phyloP scores from a whole-genome alignment of 2,797 vertebrate genomes.

The Urosaurus nigricauda region DNA sequence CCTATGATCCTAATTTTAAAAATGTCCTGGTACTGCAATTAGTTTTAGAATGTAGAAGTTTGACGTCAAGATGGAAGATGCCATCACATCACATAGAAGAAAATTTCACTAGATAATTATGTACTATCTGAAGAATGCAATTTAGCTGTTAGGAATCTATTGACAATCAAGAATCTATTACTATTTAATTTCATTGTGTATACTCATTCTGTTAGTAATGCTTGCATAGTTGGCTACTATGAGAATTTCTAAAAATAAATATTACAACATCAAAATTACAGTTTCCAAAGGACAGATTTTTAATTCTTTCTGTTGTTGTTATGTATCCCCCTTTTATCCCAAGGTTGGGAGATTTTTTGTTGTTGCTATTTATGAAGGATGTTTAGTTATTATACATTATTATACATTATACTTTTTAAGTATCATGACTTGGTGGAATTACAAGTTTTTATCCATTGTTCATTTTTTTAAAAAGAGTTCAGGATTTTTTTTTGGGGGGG shows the following conservation, averaged over 20 bases:
- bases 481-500: no score
- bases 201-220: background rate
- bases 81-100: background rate
- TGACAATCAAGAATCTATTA: background rate
- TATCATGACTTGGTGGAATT: no score
- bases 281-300: background rate
- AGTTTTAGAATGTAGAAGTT: background rate
- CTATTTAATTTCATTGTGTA: background rate
- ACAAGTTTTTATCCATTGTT: no score
- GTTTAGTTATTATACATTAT: no score
- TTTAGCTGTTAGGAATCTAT: background rate
- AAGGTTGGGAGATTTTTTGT: no score
- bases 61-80: background rate
- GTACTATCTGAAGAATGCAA: background rate
- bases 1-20: background rate
- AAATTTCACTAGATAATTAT: background rate
- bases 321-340: background rate
- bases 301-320: background rate
- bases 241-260: background rate
- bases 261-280: background rate
- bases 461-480: no score
- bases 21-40: background rate
- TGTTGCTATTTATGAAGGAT: no score
- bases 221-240: background rate
- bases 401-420: no score